A percentile compares a stretch with the other conserved stretches of the same genome.
Evolutionary conservation across 35 echinoderm and acorn worm genomes (phyloP).

Genomic region (Eucidaris tribuloides): DNA sequence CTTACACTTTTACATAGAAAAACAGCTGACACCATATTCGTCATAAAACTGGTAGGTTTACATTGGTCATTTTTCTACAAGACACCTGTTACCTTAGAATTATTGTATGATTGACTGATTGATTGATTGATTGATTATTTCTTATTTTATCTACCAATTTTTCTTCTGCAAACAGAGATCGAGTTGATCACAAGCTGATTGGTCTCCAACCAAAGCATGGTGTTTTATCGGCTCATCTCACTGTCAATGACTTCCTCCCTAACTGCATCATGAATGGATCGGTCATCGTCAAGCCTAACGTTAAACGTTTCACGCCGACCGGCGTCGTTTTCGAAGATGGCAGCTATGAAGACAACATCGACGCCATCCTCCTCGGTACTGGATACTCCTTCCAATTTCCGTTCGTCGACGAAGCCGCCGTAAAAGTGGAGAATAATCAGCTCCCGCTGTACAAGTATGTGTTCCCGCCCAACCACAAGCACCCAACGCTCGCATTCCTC

Average conservation of each 20-base stretch:
- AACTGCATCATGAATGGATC: conserved; percentile 62
- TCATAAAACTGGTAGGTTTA: too few relatives aligned
- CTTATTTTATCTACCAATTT: too few relatives aligned
- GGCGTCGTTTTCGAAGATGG: conserved; percentile 81
- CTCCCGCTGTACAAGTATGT: conserved; percentile 84
- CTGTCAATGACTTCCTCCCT: conserved; percentile 73
- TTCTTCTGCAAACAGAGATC: not conserved
- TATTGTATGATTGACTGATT: too few relatives aligned
- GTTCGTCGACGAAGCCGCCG: conserved; percentile 47
- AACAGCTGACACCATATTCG: too few relatives aligned
- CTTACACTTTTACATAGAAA: too few relatives aligned
- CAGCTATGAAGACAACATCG: conserved; percentile 69
- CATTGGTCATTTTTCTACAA: too few relatives aligned
- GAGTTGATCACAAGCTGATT: conserved; percentile 49
- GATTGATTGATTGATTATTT: too few relatives aligned
- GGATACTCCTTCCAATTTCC: conserved; percentile 85
- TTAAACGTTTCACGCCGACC: conserved; percentile 62
- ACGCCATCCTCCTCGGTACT: conserved; percentile 79
- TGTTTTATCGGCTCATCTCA: conserved; percentile 23
- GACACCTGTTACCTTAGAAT: too few relatives aligned
- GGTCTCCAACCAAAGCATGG: conserved; percentile 57
- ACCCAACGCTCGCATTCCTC: conserved; percentile 66
- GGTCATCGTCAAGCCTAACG: conserved; percentile 68
- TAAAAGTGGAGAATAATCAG: conserved; percentile 60
- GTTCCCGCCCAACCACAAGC: conserved; percentile 44